Evolutionary conservation across 1,140 invertebrate genomes (phyloP), one percentile per base, ranked within the genome.

Genomic region (Sycophaga agraensis): DNA sequence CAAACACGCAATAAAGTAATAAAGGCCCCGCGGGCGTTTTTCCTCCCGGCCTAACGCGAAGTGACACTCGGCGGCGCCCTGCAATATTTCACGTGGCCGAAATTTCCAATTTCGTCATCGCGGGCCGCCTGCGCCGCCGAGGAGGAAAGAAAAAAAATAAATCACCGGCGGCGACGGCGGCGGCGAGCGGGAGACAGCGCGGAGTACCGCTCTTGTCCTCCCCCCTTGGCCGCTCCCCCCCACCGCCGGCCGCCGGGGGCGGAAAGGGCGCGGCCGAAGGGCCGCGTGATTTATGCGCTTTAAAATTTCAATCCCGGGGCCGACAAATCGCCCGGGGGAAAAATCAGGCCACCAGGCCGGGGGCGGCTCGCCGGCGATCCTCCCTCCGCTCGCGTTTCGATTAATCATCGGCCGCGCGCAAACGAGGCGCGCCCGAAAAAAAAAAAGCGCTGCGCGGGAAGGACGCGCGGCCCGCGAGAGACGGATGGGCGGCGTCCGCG

Each of bases 281-380:
- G 24, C 24, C 43, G 39, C 48, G 43, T 58, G 55, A 58, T 58
- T 58, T 58, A 49, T 58, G 28, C 24, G 39, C 34, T 48, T 48
- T 48, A 39, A 58, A 58, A 58, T 48, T 48, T 48, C 55, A 46
- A 58, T 48, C 40, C 39, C 35, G n/a, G n/a, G n/a, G n/a, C n/a
- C n/a, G n/a, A n/a, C n/a, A n/a, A n/a, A n/a, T n/a, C n/a, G n/a
- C n/a, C n/a, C n/a, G n/a, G n/a, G n/a, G n/a, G n/a, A n/a, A n/a
- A n/a, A n/a, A n/a, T n/a, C n/a, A n/a, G n/a, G n/a, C n/a, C n/a
- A n/a, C n/a, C n/a, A n/a, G n/a, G n/a, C n/a, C n/a, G n/a, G n/a
- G n/a, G n/a, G n/a, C n/a, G n/a, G n/a, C n/a, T n/a, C n/a, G n/a
- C n/a, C n/a, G n/a, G n/a, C n/a, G n/a, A n/a, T n/a, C n/a, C n/a